Conservation (phyloP, 2,113 vertebrate species). For the Gopherus evgoodei region DNA sequence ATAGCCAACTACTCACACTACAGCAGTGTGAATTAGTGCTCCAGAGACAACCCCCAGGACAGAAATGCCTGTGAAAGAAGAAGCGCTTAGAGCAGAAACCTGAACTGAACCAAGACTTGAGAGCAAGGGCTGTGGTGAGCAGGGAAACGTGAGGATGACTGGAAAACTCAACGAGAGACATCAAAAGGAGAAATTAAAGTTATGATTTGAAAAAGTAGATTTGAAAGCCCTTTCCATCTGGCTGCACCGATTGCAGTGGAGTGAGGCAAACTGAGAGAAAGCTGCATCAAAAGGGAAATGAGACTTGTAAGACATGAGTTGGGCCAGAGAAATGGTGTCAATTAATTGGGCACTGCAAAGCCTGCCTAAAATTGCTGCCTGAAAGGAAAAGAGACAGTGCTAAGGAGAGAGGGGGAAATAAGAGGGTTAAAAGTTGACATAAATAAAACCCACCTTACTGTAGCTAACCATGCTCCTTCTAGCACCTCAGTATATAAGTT, state of each 20-base stretch:
- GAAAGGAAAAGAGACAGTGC: not conserved
- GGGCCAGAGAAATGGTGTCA: not conserved
- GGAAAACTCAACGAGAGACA: conserved; percentile 48
- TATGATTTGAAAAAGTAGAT: conserved; percentile 48
- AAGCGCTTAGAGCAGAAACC: not conserved
- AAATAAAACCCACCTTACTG: not conserved
- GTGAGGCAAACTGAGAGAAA: conserved; percentile 18
- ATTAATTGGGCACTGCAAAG: not conserved
- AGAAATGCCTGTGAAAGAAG: conserved; percentile 2
- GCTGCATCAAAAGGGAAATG: conserved; percentile 34
- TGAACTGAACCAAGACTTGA: not conserved
- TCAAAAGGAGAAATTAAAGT: conserved; percentile 40
- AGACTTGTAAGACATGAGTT: conserved; percentile 14
- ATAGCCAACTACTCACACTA: not conserved
- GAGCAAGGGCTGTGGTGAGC: not conserved
- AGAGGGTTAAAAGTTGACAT: not conserved
- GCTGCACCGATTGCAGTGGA: conserved; percentile 21
- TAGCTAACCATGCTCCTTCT: not conserved
- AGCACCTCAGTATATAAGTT: not conserved
- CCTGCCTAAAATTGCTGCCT: not conserved
- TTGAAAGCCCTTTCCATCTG: conserved; percentile 14
- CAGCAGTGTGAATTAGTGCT: not conserved
- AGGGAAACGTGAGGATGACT: not conserved
- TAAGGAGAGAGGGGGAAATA: not conserved
- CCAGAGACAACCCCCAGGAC: not conserved